These are phyloP conservation scores for Rotaria magnacalcarata DNA, from an alignment of 2,888 invertebrate genomes.

Conservation along the genomic window DNA sequence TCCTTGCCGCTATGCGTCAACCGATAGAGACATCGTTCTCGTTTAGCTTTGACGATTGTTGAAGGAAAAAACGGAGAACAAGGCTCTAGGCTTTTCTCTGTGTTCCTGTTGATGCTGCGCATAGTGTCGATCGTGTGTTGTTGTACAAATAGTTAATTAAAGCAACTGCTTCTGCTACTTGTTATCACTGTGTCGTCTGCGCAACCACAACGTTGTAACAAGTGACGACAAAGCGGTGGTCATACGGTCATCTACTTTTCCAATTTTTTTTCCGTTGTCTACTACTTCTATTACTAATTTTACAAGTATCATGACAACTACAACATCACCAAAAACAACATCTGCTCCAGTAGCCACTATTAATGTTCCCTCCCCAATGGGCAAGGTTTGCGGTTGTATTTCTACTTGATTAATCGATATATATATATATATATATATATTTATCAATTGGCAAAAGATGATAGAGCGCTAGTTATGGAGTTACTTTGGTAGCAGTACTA, in stretches of 20 bases:
- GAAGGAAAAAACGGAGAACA: neutral
- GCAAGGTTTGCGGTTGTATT: neutral
- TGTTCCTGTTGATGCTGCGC: neutral
- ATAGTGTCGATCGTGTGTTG: neutral
- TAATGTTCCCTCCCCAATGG: no score
- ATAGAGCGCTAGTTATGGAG: no score
- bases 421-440: neutral
- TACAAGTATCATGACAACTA: no score
- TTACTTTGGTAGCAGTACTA: no score
- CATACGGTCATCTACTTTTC: neutral
- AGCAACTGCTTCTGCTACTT: neutral
- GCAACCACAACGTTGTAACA: neutral
- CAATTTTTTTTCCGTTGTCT: neutral
- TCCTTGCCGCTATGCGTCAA: neutral
- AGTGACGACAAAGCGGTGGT: neutral
- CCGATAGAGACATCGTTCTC: neutral
- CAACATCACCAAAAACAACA: no score
- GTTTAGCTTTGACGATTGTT: neutral
- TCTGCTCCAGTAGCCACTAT: no score
- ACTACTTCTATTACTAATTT: neutral
- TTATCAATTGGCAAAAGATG: neutral
- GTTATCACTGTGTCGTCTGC: neutral
- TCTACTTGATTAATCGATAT: neutral
- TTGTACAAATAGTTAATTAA: constrained; percentile 38
- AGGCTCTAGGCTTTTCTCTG: neutral